Base-by-base conservation (phyloP, 1,140 invertebrate genomes). In the Apis dorsata region DNA sequence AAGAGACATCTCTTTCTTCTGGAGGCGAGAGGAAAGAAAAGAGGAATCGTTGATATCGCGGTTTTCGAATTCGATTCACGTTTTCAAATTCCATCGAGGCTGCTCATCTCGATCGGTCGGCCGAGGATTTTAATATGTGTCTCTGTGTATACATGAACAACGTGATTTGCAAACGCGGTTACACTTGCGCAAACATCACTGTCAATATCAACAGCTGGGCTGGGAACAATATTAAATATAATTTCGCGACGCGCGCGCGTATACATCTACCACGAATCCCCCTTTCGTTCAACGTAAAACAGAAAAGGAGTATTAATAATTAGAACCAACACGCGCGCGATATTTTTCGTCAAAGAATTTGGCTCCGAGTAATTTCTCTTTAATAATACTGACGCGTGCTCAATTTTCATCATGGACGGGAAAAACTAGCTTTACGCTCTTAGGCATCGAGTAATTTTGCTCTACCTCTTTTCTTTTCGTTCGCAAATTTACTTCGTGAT, bases 161-260 rank as follows among this genome's bases (percentile, higher is more conserved):
- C 65, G 53, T 49, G 65, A 79, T 79, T 79, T 49, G 65, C 76
- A 69, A 69, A 69, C 76, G 24, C 28, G 24, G 13, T 78, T 69
- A 59, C 15, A 59, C 9, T 57, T 59, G 76, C 5, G 65, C 53
- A 69, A 69, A 59, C 65, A 51, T 55, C 24, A 8, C 5, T 49
- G 65, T 28, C 10, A 28, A 79, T 79, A 70, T 69, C 70, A 69
- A 34, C 55, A 24, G 13, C 2, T 49, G 65, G 7, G 49, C 49
- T 49, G 11, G 1, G 65, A 49, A 69, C 34, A 49, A 69, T 69
- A 60, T 51, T 28, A 60, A 69, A 49, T 59, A 59, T 49, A 44
- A 79, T 70, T 51, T 78, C 63, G 53, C 13, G n/a, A 7, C 8
- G 21, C 28, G 28, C 12, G 34, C 12, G 55, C 51, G 13, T n/a